phyloP scores from a whole-genome alignment of 1,140 invertebrate species.

The Macrobrachium rosenbergii region DNA sequence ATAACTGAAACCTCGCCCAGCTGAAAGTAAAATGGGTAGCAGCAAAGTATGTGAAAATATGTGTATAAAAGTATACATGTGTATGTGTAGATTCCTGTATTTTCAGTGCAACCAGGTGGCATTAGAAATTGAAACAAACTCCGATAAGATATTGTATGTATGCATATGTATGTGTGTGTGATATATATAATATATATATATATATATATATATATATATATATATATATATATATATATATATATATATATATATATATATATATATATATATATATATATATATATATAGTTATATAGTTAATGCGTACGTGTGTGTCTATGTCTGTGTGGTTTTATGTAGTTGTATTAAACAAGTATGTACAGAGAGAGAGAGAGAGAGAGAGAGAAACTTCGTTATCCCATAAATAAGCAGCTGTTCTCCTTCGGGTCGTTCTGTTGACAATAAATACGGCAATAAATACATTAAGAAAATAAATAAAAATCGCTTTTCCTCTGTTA shows the following conservation, averaged over 20 bases:
- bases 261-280: slow-evolving; percentile 3
- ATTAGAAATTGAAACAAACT: too few species aligned
- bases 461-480: not conserved
- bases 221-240: not conserved
- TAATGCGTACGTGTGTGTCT: not conserved
- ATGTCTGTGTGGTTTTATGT: not conserved
- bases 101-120: too few species aligned
- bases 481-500: not conserved
- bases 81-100: not conserved
- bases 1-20: too few species aligned
- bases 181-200: not conserved
- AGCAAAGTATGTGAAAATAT: too few species aligned
- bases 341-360: not conserved
- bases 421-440: too few species aligned
- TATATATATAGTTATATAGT: not conserved
- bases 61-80: too few species aligned
- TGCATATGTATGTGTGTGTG: not conserved
- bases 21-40: too few species aligned
- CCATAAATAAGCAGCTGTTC: too few species aligned
- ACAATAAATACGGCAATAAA: too few species aligned
- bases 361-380: slow-evolving; percentile 22
- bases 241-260: not conserved
- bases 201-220: not conserved
- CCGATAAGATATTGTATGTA: not conserved
- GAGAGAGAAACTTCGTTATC: slow-evolving; percentile 7